phyloP scores from a whole-genome alignment of 2,113 vertebrate genomes.

The Rhabdornis inornatus region DNA sequence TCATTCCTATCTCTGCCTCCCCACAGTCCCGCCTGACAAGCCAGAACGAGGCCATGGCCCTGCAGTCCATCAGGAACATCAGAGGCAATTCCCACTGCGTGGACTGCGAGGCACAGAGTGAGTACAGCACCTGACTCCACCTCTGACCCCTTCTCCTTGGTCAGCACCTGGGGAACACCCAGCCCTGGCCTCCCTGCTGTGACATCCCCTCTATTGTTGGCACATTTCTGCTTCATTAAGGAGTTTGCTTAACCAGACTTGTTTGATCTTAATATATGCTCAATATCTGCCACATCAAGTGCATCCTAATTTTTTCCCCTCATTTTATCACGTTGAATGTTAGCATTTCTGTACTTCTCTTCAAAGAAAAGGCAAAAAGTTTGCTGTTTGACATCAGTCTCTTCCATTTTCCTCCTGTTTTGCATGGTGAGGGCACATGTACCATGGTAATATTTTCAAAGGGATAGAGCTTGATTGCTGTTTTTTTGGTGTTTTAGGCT shows the following conservation, averaged over 20 bases:
- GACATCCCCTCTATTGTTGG: not conserved
- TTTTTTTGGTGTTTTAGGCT: not conserved
- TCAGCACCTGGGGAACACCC: not conserved
- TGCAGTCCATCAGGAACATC: constrained; percentile 89
- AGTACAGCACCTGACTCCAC: constrained; percentile 47
- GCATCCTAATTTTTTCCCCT: not conserved
- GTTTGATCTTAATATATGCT: not conserved
- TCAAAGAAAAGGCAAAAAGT: not conserved
- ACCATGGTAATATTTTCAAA: not conserved
- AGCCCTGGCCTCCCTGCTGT: not conserved
- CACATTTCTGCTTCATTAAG: not conserved
- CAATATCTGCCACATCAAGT: not conserved
- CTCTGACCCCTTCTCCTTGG: not conserved
- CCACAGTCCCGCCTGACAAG: constrained; percentile 90
- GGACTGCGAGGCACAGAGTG: constrained; percentile 92
- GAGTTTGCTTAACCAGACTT: not conserved
- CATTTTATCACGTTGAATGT: not conserved
- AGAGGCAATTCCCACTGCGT: constrained; percentile 91
- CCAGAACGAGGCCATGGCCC: constrained; percentile 92
- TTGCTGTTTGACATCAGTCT: not conserved
- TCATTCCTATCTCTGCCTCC: not conserved
- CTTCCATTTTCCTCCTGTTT: not conserved
- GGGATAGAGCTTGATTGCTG: not conserved
- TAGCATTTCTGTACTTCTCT: not conserved
- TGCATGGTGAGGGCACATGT: not conserved